Percentiles rank a stretch among this genome's conserved stretches.
Conservation (phyloP, 2,888 invertebrate genomes). For the Lepidocyrtinus sp. region DNA sequence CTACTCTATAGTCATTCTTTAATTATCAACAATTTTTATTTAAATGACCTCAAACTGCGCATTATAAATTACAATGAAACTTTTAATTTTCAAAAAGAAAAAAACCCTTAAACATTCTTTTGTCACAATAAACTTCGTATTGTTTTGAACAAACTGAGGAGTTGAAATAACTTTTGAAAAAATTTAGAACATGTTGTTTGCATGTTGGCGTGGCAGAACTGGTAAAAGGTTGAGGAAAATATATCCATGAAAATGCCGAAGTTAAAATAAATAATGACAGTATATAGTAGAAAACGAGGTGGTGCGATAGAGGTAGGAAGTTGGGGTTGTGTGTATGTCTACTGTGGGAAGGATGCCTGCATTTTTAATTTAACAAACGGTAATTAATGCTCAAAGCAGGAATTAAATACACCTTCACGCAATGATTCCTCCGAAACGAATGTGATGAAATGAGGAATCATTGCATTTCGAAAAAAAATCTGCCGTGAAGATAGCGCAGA, state of each 20-base stretch:
- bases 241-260: conserved; percentile 61
- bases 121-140: conserved; percentile 21
- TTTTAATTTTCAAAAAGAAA: conserved; percentile 34
- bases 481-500: background rate
- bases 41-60: conserved; percentile 56
- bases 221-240: conserved; percentile 37
- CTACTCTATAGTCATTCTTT: conserved; percentile 45
- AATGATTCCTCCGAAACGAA: conserved; percentile 41
- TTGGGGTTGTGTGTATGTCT: conserved; percentile 36
- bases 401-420: conserved; percentile 58
- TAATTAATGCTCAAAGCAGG: conserved; percentile 60
- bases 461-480: background rate
- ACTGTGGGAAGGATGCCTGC: conserved; percentile 59
- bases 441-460: conserved; percentile 25
- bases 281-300: conserved; percentile 17
- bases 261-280: conserved; percentile 34
- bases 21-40: conserved; percentile 55
- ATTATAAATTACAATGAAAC: conserved; percentile 43
- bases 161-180: conserved; percentile 35
- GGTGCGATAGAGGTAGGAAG: conserved; percentile 39
- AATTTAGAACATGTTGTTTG: conserved; percentile 49
- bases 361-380: conserved; percentile 57
- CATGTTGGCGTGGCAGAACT: conserved; percentile 56
- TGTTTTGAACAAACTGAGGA: conserved; percentile 44
- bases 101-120: background rate